Evolutionary conservation across 2,888 invertebrate species (phyloP).

Genomic region (Cheilosia vernalis): DNA sequence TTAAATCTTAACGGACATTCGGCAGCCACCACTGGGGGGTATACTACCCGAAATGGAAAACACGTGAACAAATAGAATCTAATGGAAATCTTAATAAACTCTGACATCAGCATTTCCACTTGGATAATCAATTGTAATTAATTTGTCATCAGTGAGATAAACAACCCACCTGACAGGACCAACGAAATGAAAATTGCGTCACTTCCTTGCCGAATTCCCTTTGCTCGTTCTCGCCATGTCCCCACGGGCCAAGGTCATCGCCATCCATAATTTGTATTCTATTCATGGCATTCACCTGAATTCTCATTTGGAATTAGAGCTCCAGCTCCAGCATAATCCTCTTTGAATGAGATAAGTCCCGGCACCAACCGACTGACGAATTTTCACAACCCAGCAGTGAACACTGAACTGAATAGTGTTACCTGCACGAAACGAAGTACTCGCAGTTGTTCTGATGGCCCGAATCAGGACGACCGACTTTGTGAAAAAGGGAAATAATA

Average conservation of each 20-base stretch:
- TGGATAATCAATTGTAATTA: conserved; percentile 73
- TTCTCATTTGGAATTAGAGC: conserved; percentile 60
- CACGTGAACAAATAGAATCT: not conserved
- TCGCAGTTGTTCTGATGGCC: not conserved
- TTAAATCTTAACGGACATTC: not conserved
- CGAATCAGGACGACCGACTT: not conserved
- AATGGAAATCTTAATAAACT: conserved; percentile 44
- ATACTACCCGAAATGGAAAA: not conserved
- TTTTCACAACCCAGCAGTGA: conserved; percentile 12
- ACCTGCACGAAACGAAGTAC: conserved; percentile 20
- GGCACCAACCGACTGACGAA: conserved; percentile 30
- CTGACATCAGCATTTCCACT: conserved; percentile 48
- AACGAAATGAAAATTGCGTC: conserved; percentile 34
- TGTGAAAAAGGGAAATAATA: conserved; percentile 31
- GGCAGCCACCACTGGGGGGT: not conserved
- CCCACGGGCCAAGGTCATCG: conserved; percentile 56
- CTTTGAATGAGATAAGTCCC: conserved; percentile 68
- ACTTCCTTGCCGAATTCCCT: conserved; percentile 19
- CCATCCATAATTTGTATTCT: conserved; percentile 72
- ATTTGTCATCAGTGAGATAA: conserved; percentile 70
- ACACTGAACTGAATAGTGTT: not conserved
- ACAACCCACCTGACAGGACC: conserved; percentile 51
- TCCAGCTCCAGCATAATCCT: conserved; percentile 53
- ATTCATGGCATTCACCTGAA: conserved; percentile 70
- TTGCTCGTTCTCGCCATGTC: not conserved